These are phyloP conservation scores for Gallinago undulata DNA, from an alignment of 2,113 vertebrate genomes.

Conservation along the genomic window DNA sequence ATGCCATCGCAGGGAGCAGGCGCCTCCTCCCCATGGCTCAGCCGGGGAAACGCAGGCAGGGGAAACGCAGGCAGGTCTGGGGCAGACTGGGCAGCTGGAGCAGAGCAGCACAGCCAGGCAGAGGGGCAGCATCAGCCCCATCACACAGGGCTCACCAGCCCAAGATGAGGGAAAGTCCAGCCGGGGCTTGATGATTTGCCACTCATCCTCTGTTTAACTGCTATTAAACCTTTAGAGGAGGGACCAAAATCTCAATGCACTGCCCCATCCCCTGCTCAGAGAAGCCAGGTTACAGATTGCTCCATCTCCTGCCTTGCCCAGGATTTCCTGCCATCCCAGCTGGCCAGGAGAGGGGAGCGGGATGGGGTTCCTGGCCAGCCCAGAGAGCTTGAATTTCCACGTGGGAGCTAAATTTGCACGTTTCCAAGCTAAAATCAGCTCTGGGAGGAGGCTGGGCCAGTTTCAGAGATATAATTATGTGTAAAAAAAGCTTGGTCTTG, in stretches of 20 bases:
- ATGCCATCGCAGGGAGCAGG: background rate
- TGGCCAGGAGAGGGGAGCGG: background rate
- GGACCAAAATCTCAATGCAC: rapidly evolving
- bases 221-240: background rate
- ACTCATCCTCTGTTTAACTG: background rate
- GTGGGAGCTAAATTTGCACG: background rate
- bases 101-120: background rate
- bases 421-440: conserved; percentile 33
- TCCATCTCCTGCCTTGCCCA: background rate
- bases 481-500: background rate
- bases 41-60: background rate
- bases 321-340: background rate
- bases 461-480: conserved; percentile 17
- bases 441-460: conserved; percentile 7
- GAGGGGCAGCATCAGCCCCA: background rate
- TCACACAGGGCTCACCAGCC: background rate
- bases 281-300: background rate
- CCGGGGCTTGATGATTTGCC: rapidly evolving
- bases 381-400: background rate
- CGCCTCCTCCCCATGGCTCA: background rate
- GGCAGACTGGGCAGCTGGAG: background rate
- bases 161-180: background rate
- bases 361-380: background rate
- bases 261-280: background rate
- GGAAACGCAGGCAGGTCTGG: background rate